Base-by-base conservation (phyloP, 2,888 invertebrate species). In the Troides aeacus region DNA sequence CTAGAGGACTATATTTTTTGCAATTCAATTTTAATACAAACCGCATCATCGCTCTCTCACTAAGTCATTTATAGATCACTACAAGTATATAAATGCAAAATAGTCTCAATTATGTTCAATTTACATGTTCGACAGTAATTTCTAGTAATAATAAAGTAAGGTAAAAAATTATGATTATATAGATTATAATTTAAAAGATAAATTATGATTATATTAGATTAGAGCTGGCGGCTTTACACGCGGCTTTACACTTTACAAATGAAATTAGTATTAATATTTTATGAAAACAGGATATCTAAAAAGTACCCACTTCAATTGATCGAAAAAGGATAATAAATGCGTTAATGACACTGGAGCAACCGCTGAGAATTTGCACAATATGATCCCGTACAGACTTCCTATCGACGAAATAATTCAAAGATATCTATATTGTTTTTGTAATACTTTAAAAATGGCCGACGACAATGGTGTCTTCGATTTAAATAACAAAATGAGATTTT, bases 361-460 rank as follows among this genome's bases (percentile, higher is more conserved):
- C 4, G 2, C 61, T 21, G 42, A 62, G n/a, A 42, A 10, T 42
- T 21, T 62, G 18, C 10, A 42, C 1, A 42, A 62, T 42, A 21
- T 42, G 8, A 42, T 62, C 2, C 61, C 61, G 1, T 62, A 42
- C 42, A 62, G 12, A 17, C 61, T 62, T 62, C 10, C 61, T 62
- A n/a, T 46, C 3, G n/a, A 62, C 39, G 61, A 62, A 62, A 42
- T 42, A 5, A 62, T 12, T 42, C n/a, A 21, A 42, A 62, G 39
- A 15, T 62, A 36, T 42, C 8, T 62, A n/a, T 62, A 21, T 21
- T 62, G 61, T 42, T 12, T 62, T 62, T 62, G 42, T 15, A 62
- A 42, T 3, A 21, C 18, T 46, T 21, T 42, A 21, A 39, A 42
- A 3, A 18, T 62, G 42, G 18, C n/a, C 17, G 23, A 62, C 39